phyloP scores from a whole-genome alignment of 2,888 invertebrate genomes.

The Meta bourneti region DNA sequence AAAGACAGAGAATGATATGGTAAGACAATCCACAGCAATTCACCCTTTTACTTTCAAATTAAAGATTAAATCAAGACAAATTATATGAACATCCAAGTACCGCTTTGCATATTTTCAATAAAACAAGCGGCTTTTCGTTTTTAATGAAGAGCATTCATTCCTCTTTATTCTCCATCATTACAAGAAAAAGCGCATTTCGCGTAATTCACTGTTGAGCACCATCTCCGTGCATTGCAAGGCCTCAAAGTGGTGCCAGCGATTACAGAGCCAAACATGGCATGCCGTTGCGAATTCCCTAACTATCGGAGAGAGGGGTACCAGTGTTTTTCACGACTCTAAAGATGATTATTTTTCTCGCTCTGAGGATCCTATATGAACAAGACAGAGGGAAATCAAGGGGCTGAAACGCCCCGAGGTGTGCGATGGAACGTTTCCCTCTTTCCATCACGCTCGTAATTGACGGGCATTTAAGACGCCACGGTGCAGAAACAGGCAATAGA shows the following conservation, averaged over 20 bases:
- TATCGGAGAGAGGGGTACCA: conserved; percentile 6
- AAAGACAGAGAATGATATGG: too few species aligned
- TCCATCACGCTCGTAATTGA: conserved; percentile 14
- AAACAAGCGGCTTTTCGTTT: too few species aligned
- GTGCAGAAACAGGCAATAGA: neutral
- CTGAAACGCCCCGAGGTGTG: conserved; percentile 1
- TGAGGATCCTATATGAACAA: neutral
- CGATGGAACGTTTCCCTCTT: neutral
- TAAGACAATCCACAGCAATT: too few species aligned
- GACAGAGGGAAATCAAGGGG: conserved; percentile 41
- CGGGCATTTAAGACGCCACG: conserved; percentile 30
- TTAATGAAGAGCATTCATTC: too few species aligned
- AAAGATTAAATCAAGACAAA: neutral
- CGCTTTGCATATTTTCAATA: too few species aligned
- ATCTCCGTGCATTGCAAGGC: neutral
- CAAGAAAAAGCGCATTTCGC: too few species aligned
- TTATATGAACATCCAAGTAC: too few species aligned
- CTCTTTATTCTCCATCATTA: too few species aligned
- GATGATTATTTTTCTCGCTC: neutral
- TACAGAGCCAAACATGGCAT: conserved; percentile 3
- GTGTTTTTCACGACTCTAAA: neutral
- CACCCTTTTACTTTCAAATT: too few species aligned
- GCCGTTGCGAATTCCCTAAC: neutral
- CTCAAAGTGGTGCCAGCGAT: neutral
- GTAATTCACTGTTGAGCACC: too few species aligned